Evolutionary conservation across 2,888 invertebrate genomes (phyloP), one percentile per base, ranked within the genome.

Genomic region (Drosophila mimetica): DNA sequence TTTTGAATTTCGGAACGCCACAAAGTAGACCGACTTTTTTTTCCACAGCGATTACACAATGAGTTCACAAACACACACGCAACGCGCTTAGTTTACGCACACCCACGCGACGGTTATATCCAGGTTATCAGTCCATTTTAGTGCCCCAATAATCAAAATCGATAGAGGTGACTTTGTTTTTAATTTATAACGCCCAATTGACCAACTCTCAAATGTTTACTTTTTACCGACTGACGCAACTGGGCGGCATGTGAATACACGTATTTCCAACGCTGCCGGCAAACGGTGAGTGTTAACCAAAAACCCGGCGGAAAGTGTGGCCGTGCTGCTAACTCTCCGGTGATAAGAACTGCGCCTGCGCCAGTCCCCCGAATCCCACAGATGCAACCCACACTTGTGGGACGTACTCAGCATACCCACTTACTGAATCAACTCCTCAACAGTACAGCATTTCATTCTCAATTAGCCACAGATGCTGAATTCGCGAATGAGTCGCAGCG

Each of bases 271-370:
- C 47, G 53, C 30, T 59, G 47, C 89, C 81, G 81, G 81, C 81
- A 75, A 82, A 75, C 57, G 55, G 55, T 47, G 47, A 72, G 60
- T 69, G 69, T 61, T 70, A 84, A 80, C 85, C 69, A 48, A 51
- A 83, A 51, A 34, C 20, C 20, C 36, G 36, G 34, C 36, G 7
- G 11, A 53, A 39, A 44, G 44, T 30, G 25, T 50, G 72, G 14
- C 73, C 37, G 44, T 47, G 37, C 37, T 39, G 44, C 61, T 14
- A 22, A 37, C 32, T 48, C 32, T 34, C 37, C 53, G 18, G 36
- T 20, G 18, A 50, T 11, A 52, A 22, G 9, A 9, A 55, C 42
- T 59, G 81, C 87, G 89, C 87, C 71, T 84, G 81, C 77, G 67
- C 44, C 46, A 44, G 22, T 1, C 32, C 44, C 11, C 57, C 34